phyloP scores from a whole-genome alignment of 2,888 invertebrate species.

The Apoda limacodes region DNA sequence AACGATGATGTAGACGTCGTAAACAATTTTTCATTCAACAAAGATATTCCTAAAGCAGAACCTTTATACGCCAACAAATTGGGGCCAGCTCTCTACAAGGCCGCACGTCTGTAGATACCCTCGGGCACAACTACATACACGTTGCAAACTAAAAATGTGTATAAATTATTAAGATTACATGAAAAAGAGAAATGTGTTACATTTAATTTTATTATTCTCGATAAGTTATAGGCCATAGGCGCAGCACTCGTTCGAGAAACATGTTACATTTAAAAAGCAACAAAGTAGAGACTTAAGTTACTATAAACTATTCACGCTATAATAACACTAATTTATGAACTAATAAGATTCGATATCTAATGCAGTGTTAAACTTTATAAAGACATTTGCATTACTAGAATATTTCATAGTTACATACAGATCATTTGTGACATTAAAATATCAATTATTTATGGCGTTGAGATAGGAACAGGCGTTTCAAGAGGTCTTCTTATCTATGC shows the following conservation, averaged over 20 bases:
- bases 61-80: constrained; percentile 10
- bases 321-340: no score
- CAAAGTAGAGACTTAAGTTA: no score
- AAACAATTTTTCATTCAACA: no score
- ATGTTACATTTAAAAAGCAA: no score
- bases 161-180: constrained; percentile 68
- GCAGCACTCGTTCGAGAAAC: constrained; percentile 58
- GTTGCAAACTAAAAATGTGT: constrained; percentile 63
- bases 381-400: constrained; percentile 27
- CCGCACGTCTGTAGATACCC: constrained; percentile 29
- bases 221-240: constrained; percentile 65
- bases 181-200: constrained; percentile 70
- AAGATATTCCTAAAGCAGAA: constrained; percentile 28
- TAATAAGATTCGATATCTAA: no score
- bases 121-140: constrained; percentile 41
- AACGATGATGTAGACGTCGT: no score
- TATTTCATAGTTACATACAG: constrained; percentile 57
- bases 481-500: constrained; percentile 40
- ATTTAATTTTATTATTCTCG: constrained; percentile 69
- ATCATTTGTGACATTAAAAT: constrained; percentile 69
- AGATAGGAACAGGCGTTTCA: constrained; percentile 50
- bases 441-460: constrained; percentile 65
- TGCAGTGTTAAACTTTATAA: no score
- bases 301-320: no score
- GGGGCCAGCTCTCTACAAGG: constrained; percentile 23